Evolutionary conservation across 2,888 invertebrate species (phyloP), one percentile per base, ranked within the genome.

Genomic region (Argyresthia albistria): DNA sequence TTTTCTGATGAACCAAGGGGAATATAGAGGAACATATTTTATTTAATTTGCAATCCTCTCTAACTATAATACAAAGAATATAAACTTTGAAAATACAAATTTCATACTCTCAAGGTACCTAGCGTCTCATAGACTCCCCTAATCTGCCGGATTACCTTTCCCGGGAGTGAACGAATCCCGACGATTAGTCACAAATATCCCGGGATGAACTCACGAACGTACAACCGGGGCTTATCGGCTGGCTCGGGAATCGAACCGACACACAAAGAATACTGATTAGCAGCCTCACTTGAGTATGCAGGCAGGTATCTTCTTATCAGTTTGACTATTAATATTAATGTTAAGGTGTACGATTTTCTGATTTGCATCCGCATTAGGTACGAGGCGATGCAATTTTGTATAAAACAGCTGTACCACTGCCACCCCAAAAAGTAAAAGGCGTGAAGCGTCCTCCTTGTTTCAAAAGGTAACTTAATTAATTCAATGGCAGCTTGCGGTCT

Each of bases 111-210:
- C 10, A 39, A 39, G 10, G 39, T 9, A 45, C 12, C n/a, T 43
- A 45, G 14, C n/a, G 15, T 45, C 45, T 45, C 77, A 73, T 80
- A 77, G 76, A 65, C 81, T 80, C 79, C 76, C 77, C 80, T 82
- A 81, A 82, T 82, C 84, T 80, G 74, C 73, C 75, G 80, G 83
- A 86, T 86, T 84, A 84, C 49, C 39, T 49, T 78, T 78, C 79
- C 77, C 80, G 80, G 72, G 66, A 71, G 69, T 73, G 70, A 70
- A 68, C 67, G 75, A 80, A 83, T 82, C 84, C 83, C 67, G 63
- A 71, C 83, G 86, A 86, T 86, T 86, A 86, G 86, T 84, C 82
- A 80, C 80, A 79, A 83, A 80, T 76, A 80, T 80, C 80, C 77
- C 79, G 73, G 70, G 75, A 46, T 11, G 66, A 68, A 66, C 68